Evolutionary conservation across 2,113 vertebrate species (phyloP).

Genomic region (Mus pahari): DNA sequence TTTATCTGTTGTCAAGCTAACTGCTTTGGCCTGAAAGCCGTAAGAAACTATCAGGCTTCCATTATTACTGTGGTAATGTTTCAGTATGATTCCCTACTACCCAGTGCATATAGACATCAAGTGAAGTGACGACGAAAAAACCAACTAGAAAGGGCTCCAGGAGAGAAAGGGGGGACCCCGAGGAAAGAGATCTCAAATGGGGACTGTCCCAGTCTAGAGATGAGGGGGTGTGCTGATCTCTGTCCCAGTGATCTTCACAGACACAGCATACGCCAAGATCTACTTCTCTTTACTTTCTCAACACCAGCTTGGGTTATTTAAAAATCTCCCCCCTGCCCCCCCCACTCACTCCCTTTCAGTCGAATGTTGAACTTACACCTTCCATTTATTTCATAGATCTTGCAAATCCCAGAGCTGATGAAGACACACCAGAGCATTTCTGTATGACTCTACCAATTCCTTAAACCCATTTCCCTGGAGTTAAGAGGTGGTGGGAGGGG

Average conservation of each 20-base stretch:
- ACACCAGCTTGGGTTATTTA: neutral
- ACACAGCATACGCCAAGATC: neutral
- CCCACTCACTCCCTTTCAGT: neutral
- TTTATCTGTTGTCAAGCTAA: slow-evolving; percentile 38
- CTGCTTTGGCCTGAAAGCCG: slow-evolving; percentile 27
- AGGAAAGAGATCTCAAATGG: neutral
- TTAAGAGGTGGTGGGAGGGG: neutral
- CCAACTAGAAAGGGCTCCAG: neutral
- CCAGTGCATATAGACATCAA: slow-evolving; percentile 1
- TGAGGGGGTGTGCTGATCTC: neutral
- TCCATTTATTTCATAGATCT: neutral
- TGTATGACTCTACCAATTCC: neutral
- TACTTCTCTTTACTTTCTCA: neutral
- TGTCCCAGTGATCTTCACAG: neutral
- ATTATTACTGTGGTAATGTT: neutral
- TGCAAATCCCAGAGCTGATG: slow-evolving; percentile 12
- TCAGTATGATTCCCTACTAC: neutral
- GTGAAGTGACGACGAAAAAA: neutral
- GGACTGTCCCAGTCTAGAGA: neutral
- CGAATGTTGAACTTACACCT: neutral
- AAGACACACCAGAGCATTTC: neutral
- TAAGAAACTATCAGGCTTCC: neutral
- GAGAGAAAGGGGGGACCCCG: neutral
- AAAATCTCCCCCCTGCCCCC: neutral
- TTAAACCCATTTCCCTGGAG: neutral